Conservation (phyloP, 2,797 vertebrate species). For the Sebastolobus altivelis region DNA sequence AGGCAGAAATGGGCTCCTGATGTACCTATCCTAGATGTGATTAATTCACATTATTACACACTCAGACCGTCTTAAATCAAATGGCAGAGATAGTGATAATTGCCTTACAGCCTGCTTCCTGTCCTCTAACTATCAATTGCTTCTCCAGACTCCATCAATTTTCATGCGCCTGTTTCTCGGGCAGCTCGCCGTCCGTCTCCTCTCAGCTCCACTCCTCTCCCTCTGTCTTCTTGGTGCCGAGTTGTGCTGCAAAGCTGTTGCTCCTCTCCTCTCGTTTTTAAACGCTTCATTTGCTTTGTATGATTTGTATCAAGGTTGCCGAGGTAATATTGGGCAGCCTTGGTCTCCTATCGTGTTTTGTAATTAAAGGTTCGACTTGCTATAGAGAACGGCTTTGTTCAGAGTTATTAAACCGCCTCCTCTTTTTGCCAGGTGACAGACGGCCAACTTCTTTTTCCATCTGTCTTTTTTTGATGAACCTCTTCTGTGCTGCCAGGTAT, state of each 20-base stretch:
- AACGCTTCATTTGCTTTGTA: constrained; percentile 76
- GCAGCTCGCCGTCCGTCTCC: constrained; percentile 38
- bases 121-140: constrained; percentile 83
- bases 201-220: constrained; percentile 21
- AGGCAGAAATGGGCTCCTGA: constrained; percentile 71
- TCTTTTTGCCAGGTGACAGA: constrained; percentile 67
- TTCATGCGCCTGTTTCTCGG: constrained; percentile 64
- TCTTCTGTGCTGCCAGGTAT: constrained; percentile 55
- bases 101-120: constrained; percentile 82
- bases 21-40: constrained; percentile 71
- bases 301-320: constrained; percentile 81
- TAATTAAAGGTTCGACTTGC: constrained; percentile 82
- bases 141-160: constrained; percentile 80
- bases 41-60: constrained; percentile 78
- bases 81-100: constrained; percentile 79
- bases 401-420: constrained; percentile 75
- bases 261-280: constrained; percentile 55
- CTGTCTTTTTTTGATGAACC: constrained; percentile 51
- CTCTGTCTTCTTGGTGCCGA: background rate
- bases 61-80: constrained; percentile 80
- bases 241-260: constrained; percentile 13
- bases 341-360: constrained; percentile 69
- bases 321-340: constrained; percentile 71
- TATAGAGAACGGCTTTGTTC: constrained; percentile 73
- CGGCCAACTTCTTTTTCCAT: constrained; percentile 59